Evolutionary conservation across 2,113 vertebrate species (phyloP).

Genomic region (Silurus meridionalis): DNA sequence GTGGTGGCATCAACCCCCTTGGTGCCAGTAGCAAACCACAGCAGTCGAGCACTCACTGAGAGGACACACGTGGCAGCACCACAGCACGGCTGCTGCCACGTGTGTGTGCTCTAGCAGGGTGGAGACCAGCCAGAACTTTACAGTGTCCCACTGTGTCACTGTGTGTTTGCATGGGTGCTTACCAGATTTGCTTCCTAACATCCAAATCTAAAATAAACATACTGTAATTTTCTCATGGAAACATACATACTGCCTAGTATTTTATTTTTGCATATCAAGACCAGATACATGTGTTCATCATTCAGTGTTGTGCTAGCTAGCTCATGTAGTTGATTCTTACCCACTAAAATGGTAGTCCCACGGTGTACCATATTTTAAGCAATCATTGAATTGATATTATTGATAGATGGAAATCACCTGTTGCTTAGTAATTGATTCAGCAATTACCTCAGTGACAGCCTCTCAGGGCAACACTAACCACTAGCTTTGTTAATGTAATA

Average conservation of each 20-base stretch:
- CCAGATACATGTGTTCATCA: not conserved
- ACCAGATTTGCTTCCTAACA: slow-evolving; percentile 8
- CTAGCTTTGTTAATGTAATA: not conserved
- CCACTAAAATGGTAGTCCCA: not conserved
- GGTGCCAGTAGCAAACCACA: slow-evolving; percentile 28
- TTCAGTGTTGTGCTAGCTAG: not conserved
- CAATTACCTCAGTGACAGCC: not conserved
- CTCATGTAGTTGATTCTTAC: not conserved
- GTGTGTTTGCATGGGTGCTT: not conserved
- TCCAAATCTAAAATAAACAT: not conserved
- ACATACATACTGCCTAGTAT: not conserved
- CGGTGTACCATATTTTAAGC: too few relatives aligned
- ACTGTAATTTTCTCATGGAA: not conserved
- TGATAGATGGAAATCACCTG: not conserved
- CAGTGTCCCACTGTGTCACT: slow-evolving; percentile 9
- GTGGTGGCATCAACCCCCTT: slow-evolving; percentile 27
- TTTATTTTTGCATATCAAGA: not conserved
- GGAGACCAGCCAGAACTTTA: slow-evolving; percentile 45
- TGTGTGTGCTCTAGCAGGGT: slow-evolving; percentile 17
- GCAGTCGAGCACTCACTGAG: slow-evolving; percentile 8
- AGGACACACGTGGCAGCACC: slow-evolving; percentile 48
- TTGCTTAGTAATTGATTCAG: not conserved
- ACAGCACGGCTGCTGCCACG: slow-evolving; percentile 34
- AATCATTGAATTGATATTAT: not conserved
- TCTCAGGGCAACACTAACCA: not conserved